Evolutionary conservation across 1,140 invertebrate genomes (phyloP).

Genomic region (Cydia amplana): DNA sequence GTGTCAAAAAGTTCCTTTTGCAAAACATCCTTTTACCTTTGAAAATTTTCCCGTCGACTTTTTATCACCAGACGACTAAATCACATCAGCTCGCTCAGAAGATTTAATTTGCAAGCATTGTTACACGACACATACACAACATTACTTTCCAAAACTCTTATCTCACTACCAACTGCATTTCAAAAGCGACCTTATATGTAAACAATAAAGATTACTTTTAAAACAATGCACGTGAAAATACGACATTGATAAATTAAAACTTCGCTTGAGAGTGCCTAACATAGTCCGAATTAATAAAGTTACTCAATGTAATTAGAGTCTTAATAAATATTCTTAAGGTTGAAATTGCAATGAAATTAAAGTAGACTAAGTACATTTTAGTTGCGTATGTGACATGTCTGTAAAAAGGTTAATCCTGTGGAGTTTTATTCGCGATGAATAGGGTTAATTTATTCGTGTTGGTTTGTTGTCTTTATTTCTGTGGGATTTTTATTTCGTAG

Average conservation of each 20-base stretch:
- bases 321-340: background rate
- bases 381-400: background rate
- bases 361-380: background rate
- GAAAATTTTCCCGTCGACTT: background rate
- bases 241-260: background rate
- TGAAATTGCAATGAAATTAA: background rate
- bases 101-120: conserved; percentile 31
- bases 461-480: conserved; percentile 8
- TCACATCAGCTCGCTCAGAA: conserved; percentile 10
- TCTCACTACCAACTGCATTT: background rate
- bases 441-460: conserved; percentile 46
- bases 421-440: conserved; percentile 46
- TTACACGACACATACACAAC: conserved; percentile 3
- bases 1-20: background rate
- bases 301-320: background rate
- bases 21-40: conserved; percentile 7
- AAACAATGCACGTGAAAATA: background rate
- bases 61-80: background rate
- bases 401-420: conserved; percentile 24
- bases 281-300: background rate
- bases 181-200: background rate
- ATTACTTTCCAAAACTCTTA: background rate
- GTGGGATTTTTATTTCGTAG: conserved; percentile 5
- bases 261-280: background rate
- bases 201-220: background rate